These are phyloP conservation scores for Orthonychiurus folsomi DNA, from an alignment of 2,888 invertebrate species.

Conservation along the genomic window DNA sequence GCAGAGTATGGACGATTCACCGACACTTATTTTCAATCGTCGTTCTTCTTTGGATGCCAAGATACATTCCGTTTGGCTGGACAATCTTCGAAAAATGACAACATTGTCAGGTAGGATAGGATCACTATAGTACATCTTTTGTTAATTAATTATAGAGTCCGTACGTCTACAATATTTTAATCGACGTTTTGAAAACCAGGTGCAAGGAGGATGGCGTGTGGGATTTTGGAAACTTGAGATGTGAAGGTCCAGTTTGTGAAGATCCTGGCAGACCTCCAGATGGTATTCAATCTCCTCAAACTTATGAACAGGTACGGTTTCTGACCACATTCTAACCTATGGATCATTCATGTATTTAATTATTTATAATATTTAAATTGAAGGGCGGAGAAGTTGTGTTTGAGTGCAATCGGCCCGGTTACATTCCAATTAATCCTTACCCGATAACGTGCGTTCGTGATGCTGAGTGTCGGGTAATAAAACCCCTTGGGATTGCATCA, in stretches of 20 bases:
- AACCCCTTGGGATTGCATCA: constrained; percentile 79
- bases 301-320: constrained; percentile 49
- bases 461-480: constrained; percentile 87
- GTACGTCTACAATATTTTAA: no score
- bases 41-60: constrained; percentile 91
- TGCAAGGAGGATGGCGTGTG: constrained; percentile 88
- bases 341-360: background rate
- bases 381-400: constrained; percentile 77
- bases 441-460: constrained; percentile 84
- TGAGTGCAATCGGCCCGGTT: constrained; percentile 81
- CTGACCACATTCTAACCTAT: background rate
- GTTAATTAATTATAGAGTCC: no score
- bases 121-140: no score
- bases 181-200: constrained; percentile 45
- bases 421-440: constrained; percentile 80
- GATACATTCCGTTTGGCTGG: constrained; percentile 90
- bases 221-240: constrained; percentile 93
- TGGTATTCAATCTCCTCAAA: constrained; percentile 69
- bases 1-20: constrained; percentile 82
- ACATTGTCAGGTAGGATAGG: constrained; percentile 62
- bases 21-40: constrained; percentile 83
- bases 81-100: constrained; percentile 82
- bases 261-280: constrained; percentile 92
- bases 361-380: constrained; percentile 4
- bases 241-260: constrained; percentile 93